These are phyloP conservation scores for Lucilia cuprina DNA, from an alignment of 1,140 invertebrate species.

Conservation along the genomic window DNA sequence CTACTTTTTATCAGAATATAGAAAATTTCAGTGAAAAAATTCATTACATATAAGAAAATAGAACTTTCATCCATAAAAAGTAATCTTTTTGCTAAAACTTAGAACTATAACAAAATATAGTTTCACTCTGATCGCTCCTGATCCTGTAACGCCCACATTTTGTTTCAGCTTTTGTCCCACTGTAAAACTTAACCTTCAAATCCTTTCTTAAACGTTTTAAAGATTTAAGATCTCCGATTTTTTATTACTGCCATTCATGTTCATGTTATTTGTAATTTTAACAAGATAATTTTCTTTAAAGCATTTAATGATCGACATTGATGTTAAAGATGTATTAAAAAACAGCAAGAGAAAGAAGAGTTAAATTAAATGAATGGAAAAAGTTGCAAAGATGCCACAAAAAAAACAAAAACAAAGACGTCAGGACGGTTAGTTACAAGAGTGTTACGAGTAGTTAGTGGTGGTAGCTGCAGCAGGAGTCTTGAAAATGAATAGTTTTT, in stretches of 20 bases:
- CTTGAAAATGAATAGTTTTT: too few species aligned
- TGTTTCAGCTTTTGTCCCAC: not conserved
- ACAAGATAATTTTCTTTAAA: constrained; percentile 62
- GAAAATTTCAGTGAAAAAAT: too few species aligned
- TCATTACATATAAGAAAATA: too few species aligned
- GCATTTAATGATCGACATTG: constrained; percentile 54
- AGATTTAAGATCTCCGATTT: constrained; percentile 36
- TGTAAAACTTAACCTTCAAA: not conserved
- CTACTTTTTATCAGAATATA: too few species aligned
- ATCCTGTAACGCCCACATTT: too few species aligned
- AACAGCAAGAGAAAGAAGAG: not conserved
- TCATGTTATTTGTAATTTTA: constrained; percentile 63
- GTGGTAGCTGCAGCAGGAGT: not conserved
- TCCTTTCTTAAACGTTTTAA: constrained; percentile 36
- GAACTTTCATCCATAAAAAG: too few species aligned
- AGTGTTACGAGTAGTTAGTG: not conserved
- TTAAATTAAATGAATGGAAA: not conserved
- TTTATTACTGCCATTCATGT: constrained; percentile 57
- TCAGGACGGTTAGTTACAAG: too few species aligned
- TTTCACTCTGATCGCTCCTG: too few species aligned
- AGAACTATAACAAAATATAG: too few species aligned
- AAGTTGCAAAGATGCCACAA: not conserved
- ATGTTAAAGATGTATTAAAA: not conserved
- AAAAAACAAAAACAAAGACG: too few species aligned
- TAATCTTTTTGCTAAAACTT: too few species aligned